Evolutionary conservation across 2,888 invertebrate species (phyloP), one percentile per base, ranked within the genome.

Genomic region (Catocala nupta): DNA sequence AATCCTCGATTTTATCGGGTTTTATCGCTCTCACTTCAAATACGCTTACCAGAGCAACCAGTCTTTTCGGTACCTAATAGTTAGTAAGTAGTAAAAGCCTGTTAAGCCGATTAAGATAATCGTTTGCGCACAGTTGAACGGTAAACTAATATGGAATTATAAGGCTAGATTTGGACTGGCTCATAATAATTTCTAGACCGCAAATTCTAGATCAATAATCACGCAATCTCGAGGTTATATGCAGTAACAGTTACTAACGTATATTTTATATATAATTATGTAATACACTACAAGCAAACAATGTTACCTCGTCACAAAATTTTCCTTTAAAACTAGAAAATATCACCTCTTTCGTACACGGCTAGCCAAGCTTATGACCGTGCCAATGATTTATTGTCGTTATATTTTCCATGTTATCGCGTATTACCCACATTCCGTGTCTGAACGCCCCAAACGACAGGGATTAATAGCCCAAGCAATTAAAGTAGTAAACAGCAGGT

Each of bases 401-500:
- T 77, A 77, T 78, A 77, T 78, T 79, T 78, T 73, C 78, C 75
- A 71, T 71, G 70, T 79, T 81, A 83, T 78, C 78, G 72, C 71
- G 71, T 80, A 84, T 78, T 77, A 78, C 80, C 81, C 76, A 80
- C 80, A 85, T 83, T 82, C 79, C 84, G 81, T 79, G 83, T 81
- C 87, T 86, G 84, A 84, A 78, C 71, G 77, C 81, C 83, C 85
- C 80, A 77, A 80, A 76, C 78, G 90, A 90, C 91, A 81, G 84
- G 89, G 87, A 91, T 90, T 91, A 90, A 92, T 90, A 88, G 85
- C 86, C 83, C 73, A 83, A 88, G 90, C 91, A 91, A 92, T 92
- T 90, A 92, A 90, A 91, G 91, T 88, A 90, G 89, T 90, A 90
- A 90, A 89, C 90, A 90, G 88, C 88, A 90, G 91, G 91, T 91